Base-by-base conservation (phyloP, 2,797 vertebrate genomes). In the Hydrocynus forskahlii region DNA sequence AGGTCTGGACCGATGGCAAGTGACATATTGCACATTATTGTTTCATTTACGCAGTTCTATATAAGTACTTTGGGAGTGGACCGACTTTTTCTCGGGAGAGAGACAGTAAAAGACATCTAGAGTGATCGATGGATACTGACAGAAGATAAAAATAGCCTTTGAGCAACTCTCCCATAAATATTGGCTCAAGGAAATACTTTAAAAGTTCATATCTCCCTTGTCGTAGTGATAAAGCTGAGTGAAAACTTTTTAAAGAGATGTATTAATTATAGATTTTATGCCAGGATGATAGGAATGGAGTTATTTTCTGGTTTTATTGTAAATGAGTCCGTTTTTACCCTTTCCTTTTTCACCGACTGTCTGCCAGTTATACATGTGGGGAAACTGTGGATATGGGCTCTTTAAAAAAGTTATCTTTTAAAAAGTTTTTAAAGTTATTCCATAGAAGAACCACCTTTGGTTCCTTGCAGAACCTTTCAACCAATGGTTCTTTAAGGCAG, bases 21-120 rank as follows among this genome's bases (percentile, higher is more conserved):
- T 81, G 82, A 62, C 38, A 82, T 66, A 69, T 78, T 80, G 50
- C 73, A 40, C 66, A 80, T 82, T 77, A 78, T 82, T 81, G 78
- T 79, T 81, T 84, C 78, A 82, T 84, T 84, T 82, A 50, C 59
- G 50, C 75, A 68, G 35, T 81, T 59, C 64, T 60, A 10, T 8
- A 13, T 13, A 12, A 52, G 43, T 48, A 23, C 4, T 21, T 23
- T 25, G 45, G n/a, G 67, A 45, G 17, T 45, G 17, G 16, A n/a
- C 66, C 12, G 12, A 9, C 66, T 70, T 23, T 48, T 23, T 8
- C n/a, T 43, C 14, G 21, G 23, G 45, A 52, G 48, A 52, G 21
- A 71, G 45, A 23, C 19, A 1, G 43, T 45, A 7, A 45, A 45
- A 48, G 40, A 69, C 2, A 40, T 43, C 23, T 12, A n/a, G 9